A percentile compares a stretch with the other conserved stretches of the same genome.
Evolutionary conservation across 1,140 invertebrate species (phyloP).

Genomic region (Geopemphigus sp.): DNA sequence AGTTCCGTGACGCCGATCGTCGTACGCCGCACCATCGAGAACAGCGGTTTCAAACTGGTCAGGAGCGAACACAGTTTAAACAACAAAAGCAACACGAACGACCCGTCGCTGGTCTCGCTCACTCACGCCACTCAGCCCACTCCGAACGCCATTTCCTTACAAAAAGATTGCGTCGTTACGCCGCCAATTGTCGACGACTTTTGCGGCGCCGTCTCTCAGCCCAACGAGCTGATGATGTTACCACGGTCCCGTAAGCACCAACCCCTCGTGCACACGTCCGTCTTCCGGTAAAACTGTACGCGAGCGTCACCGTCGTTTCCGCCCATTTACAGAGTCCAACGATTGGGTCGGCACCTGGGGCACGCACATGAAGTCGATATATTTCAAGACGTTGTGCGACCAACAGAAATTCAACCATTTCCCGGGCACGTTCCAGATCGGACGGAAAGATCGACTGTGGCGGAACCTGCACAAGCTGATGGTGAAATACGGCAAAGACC

Average conservation of each 20-base stretch:
- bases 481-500: constrained; percentile 67
- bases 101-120: too few relatives aligned
- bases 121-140: constrained; percentile 19
- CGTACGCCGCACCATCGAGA: constrained; percentile 75
- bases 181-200: constrained; percentile 29
- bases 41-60: constrained; percentile 80
- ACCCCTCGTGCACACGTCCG: too few relatives aligned
- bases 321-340: constrained; percentile 59
- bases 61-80: constrained; percentile 59
- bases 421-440: constrained; percentile 95
- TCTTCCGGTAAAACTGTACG: not conserved
- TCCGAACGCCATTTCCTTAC: constrained; percentile 4
- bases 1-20: constrained; percentile 88
- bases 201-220: not conserved
- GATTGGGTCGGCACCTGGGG: constrained; percentile 79
- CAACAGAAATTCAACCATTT: constrained; percentile 97
- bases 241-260: constrained; percentile 16
- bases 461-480: constrained; percentile 77
- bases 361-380: constrained; percentile 75
- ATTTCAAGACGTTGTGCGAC: constrained; percentile 74
- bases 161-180: constrained; percentile 26
- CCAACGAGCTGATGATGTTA: constrained; percentile 35
- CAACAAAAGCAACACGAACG: too few relatives aligned
- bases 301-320: not conserved
- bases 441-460: constrained; percentile 94